Base-by-base conservation (phyloP, 1,140 invertebrate genomes). In the Drosophila saltans region DNA sequence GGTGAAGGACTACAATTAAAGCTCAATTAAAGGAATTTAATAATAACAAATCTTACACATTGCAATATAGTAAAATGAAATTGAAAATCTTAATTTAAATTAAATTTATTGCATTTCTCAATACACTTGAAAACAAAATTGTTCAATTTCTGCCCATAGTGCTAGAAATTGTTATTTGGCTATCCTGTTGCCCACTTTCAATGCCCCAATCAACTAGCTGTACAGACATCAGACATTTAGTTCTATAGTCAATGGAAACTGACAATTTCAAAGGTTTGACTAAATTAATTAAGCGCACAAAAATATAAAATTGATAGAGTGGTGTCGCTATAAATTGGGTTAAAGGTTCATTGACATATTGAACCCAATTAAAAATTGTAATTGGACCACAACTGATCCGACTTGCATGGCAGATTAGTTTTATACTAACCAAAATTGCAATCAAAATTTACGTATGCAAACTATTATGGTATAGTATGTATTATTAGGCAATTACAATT, bases 281-380 rank as follows among this genome's bases (percentile, higher is more conserved):
- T 89, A 88, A 88, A 88, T 88, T 88, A 89, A 88, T 88, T 88
- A 84, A 81, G 74, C 84, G 80, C 85, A 71, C 78, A 84, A 89
- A 84, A 89, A 89, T 81, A 84, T 72, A 74, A 80, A 88, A 89
- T 89, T 80, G 83, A 75, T 72, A 79, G 67, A 65, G 62, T 33
- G 59, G 30, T 21, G 36, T 52, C 33, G 55, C 2, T 7, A 48
- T 48, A 48, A 11, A 33, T 24, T 16, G 7, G 10, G 24, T 36
- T 36, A 28, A 40, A 52, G 21, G 11, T 21, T 41, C 58, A 33
- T 39, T 30, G 33, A 59, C 48, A 57, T 59, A 59, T 61, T 66
- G n/a, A 58, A 8, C 30, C 40, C 59, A 40, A 67, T 67, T 55
- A 30, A 69, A 72, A 69, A 36, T 63, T 72, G 43, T 55, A 79